Evolutionary conservation across 2,888 invertebrate genomes (phyloP), one percentile per base, ranked within the genome.

Genomic region (Trissolcus japonicus): DNA sequence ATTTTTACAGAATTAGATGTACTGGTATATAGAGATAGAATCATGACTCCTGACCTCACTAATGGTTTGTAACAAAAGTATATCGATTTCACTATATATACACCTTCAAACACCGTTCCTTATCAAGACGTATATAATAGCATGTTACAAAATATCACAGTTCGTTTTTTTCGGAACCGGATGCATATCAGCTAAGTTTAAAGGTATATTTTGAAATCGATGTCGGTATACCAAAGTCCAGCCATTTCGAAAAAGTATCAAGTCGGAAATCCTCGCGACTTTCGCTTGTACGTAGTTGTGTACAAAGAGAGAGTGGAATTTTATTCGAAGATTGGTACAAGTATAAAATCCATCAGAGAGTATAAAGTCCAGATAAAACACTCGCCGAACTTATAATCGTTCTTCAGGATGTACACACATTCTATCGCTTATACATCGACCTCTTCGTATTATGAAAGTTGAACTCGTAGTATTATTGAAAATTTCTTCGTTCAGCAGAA

Each of bases 371-470:
- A 56, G 43, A 66, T 73, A 66, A 73, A 29, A n/a, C 16, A 14
- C 21, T 51, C 41, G 57, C 35, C 48, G 43, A 66, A 59, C 55
- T 57, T 55, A 13, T 40, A 9, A 35, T 35, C 35, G 19, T 17
- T 16, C 16, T 4, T 25, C 25, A 25, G 43, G 16, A 35, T 63
- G 72, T 59, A 59, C 63, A 54, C 40, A 62, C 65, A 50, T 55
- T 73, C 65, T 41, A 9, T 66, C 55, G 65, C 41, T 60, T 66
- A 9, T 35, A 56, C 72, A 72, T 61, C 65, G 65, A 65, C 63
- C 72, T 65, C 65, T 19, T 17, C 35, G 35, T 13, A 40, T 65
- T 54, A 63, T 65, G 65, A 72, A 72, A 72, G 72, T 59, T 61
- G 14, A 57, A 41, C 43, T 6, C 25, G 51, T 2, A 17, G 14